Conservation (phyloP, 2,113 vertebrate genomes). For the Nycticorax nycticorax region DNA sequence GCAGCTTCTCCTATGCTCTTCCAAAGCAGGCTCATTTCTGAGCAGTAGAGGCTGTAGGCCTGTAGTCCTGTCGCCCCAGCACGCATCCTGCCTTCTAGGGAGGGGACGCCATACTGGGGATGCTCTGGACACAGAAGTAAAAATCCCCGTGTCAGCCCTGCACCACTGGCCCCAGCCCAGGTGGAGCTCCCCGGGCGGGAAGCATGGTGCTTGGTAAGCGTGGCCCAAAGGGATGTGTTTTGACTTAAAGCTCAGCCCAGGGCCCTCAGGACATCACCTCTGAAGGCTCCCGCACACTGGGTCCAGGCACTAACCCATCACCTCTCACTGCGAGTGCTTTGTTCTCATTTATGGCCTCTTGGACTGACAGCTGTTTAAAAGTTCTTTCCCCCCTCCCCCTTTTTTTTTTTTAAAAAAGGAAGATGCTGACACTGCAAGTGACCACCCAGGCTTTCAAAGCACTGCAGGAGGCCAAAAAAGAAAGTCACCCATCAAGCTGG, state of each 20-base stretch:
- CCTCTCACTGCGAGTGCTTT: neutral
- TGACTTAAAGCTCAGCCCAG: neutral
- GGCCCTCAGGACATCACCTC: neutral
- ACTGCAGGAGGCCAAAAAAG: neutral
- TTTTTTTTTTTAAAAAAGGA: neutral
- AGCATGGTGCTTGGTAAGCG: neutral
- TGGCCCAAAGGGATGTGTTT: neutral
- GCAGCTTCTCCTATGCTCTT: neutral
- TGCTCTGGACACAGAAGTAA: neutral
- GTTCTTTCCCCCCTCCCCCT: rapidly evolving
- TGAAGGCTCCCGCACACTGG: neutral
- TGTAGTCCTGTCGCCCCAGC: neutral
- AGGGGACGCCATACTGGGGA: neutral
- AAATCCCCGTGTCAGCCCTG: neutral
- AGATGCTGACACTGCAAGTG: conserved; percentile 32
- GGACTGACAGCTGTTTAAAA: neutral
- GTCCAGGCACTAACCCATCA: neutral
- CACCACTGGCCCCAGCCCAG: neutral
- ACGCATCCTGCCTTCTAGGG: neutral
- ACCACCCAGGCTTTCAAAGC: conserved; percentile 58
- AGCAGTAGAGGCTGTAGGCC: neutral
- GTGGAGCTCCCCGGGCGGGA: neutral
- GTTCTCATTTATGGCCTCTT: neutral
- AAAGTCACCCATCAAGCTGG: conserved; percentile 46
- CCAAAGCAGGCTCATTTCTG: neutral